Evolutionary conservation across 2,113 vertebrate genomes (phyloP).

Genomic region (Oceanites oceanicus): DNA sequence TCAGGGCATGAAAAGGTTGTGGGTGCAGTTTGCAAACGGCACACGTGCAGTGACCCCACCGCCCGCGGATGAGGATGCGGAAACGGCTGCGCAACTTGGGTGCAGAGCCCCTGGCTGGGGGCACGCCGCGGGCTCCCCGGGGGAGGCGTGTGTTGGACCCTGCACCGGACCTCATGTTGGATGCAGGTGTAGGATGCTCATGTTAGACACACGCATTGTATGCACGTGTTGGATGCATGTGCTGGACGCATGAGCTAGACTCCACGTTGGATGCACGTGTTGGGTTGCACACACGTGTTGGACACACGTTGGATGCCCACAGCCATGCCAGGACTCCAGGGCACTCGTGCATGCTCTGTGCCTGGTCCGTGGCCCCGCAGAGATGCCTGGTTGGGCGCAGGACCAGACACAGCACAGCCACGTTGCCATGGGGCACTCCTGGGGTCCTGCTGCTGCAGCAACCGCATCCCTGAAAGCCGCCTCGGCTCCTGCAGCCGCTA

Average conservation of each 20-base stretch:
- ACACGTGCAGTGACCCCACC: fast-evolving
- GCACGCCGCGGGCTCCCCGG: fast-evolving
- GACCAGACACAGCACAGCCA: background rate
- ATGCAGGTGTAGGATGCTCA: background rate
- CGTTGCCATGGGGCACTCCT: background rate
- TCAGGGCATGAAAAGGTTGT: fast-evolving
- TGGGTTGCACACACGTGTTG: fast-evolving
- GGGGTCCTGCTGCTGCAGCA: background rate
- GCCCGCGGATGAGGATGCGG: fast-evolving
- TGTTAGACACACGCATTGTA: too few relatives aligned
- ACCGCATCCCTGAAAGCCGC: background rate
- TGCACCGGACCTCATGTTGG: too few relatives aligned
- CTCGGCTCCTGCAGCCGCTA: background rate
- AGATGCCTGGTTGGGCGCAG: background rate
- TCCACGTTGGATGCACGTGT: fast-evolving
- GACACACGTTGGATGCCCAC: background rate
- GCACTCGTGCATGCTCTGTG: fast-evolving
- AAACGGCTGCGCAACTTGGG: fast-evolving
- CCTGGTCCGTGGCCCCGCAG: fast-evolving
- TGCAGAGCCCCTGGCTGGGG: fast-evolving
- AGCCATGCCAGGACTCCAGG: background rate
- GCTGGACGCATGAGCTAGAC: too few relatives aligned
- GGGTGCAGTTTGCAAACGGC: background rate
- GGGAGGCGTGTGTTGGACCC: background rate
- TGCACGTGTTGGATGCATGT: fast-evolving